phyloP scores from a whole-genome alignment of 1,140 invertebrate genomes.

The Anagrus nilaparvatae region DNA sequence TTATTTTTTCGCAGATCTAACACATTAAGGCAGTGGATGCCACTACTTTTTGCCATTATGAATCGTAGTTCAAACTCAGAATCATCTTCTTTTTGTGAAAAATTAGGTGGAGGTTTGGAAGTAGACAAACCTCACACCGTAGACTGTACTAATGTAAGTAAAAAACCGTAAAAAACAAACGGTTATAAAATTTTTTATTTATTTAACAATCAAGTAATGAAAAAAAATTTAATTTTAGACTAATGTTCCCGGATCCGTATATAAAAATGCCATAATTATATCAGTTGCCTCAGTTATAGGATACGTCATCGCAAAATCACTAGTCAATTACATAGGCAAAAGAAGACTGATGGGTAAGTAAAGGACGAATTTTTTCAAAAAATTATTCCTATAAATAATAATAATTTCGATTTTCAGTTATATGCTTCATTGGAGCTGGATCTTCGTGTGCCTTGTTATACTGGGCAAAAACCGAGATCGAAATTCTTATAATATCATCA shows the following conservation, averaged over 20 bases:
- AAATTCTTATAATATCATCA: constrained; percentile 30
- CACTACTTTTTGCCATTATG: constrained; percentile 36
- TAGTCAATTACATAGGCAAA: constrained; percentile 36
- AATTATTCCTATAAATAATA: constrained; percentile 14
- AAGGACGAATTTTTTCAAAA: background rate
- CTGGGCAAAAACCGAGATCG: constrained; percentile 27
- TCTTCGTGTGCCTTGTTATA: constrained; percentile 29
- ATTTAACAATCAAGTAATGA: constrained; percentile 2
- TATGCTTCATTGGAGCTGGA: constrained; percentile 30
- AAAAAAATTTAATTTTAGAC: background rate
- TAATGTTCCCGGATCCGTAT: constrained; percentile 28
- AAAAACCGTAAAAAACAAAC: too few species aligned
- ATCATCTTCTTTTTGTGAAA: too few species aligned
- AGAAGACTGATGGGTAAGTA: constrained; percentile 31
- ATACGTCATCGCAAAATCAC: constrained; percentile 32
- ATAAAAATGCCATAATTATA: constrained; percentile 39
- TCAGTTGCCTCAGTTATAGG: constrained; percentile 33
- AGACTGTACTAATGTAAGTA: too few species aligned
- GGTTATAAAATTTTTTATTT: constrained; percentile 8
- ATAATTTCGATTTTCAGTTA: constrained; percentile 40
- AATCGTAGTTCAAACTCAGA: too few species aligned
- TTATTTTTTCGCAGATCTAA: constrained; percentile 26
- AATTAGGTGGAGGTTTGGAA: too few species aligned
- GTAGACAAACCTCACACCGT: too few species aligned
- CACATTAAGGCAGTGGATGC: constrained; percentile 37